Base-by-base conservation (phyloP, 2,113 vertebrate genomes). In the Nycticryphes semicollaris region DNA sequence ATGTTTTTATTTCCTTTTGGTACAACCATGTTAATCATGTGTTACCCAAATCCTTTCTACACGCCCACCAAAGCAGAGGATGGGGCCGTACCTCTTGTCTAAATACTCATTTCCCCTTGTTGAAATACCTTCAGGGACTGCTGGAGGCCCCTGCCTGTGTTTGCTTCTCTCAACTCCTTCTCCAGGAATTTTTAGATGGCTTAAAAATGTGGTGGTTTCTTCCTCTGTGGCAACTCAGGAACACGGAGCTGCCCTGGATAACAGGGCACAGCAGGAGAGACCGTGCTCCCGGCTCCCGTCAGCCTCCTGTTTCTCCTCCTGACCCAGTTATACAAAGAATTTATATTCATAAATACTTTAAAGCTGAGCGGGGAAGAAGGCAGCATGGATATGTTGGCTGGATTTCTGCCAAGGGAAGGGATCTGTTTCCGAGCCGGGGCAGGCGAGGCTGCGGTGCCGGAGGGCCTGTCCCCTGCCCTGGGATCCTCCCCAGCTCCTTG, bases 261-360 rank as follows among this genome's bases (percentile, higher is more conserved):
- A 51, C 20, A 17, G 75, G 83, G 90, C 83, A 69, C 82, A 90
- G 94, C 1, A 1, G 88, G 94, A 92, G 75, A 48, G 47, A 41
- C 74, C 1, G 0, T 33, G 35, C 79, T 94, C 81, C 83, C 5
- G 1, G 76, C 75, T 90, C 87, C 70, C 3, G 0, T 17, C 84
- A 78, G 89, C 76, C 62, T 89, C 78, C 79, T 1, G 8, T 68
- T 73, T 96, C 94, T 96, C 94, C 94, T 96, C 90, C 92, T 93
- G 94, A 93, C 94, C 96, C 96, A 94, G 27, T 94, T 96, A 82
- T 78, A 48, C 68, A 47, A 72, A 69, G 93, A 90, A 91, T 93
- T 94, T 85, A 93, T 96, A 84, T 95, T 96, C 94, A 95, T 95
- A 95, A 95, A 95, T 90, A 95, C 87, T 96, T 94, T 57, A 96